Base-by-base conservation (phyloP, 2,888 invertebrate species). In the Buathra laborator region DNA sequence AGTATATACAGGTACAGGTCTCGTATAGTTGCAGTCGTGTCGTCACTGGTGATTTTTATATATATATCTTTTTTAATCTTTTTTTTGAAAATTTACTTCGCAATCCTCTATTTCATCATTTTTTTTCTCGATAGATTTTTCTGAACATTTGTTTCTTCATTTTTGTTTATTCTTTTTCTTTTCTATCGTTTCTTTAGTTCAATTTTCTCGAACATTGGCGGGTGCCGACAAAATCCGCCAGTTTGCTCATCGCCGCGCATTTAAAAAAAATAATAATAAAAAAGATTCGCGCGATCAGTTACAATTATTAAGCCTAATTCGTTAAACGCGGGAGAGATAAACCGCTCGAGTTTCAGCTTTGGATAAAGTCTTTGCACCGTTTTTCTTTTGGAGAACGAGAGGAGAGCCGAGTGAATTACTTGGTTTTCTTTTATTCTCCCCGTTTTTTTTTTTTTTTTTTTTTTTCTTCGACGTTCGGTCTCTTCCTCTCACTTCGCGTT, bases 1-100 rank as follows among this genome's bases (percentile, higher is more conserved):
- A 93, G 90, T 93, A 93, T 94, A 90, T 94, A 94, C 93, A 94
- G 93, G 94, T 94, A 94, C 94, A 94, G 94, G 94, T 94, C 94
- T 94, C 94, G 94, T 93, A 94, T 93, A 94, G 94, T 94, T 94
- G 93, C 94, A 94, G 94, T 94, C 94, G 92, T 93, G 93, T 94
- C 93, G 93, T 93, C 93, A 93, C 92, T 93, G 90, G 90, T 92
- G 90, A 86, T 85, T 84, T 76, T 84, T 86, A 37, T 83, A 86
- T 66, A 66, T 81, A 59, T 48, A 51, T 66, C 68, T 43, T 71
- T 56, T 71, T 78, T 75, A 72, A 37, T 66, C 29, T 56, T 70
- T 68, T 48, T 76, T 66, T 70, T 43, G 16, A 75, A 81, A 85
- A 53, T 72, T 62, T 70, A 7, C 51, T 67, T 80, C 46, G 44